phyloP scores from a whole-genome alignment of 2,888 invertebrate species.

The Pycnomerus fuliginosus region DNA sequence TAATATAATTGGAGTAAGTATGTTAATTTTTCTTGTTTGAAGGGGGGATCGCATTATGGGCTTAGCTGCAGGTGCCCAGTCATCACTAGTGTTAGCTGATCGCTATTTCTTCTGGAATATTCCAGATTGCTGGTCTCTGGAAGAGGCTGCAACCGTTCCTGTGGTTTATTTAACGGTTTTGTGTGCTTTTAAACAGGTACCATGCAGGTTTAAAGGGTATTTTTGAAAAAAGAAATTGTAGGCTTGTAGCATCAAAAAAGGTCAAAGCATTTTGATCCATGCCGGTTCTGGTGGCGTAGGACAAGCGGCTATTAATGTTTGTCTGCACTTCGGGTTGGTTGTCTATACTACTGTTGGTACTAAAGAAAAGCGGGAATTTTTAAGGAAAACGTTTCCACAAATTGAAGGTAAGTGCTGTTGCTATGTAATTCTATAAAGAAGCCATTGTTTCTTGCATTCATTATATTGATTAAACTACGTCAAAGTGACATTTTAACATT shows the following conservation, averaged over 20 bases:
- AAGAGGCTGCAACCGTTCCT: conserved; percentile 63
- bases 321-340: conserved; percentile 61
- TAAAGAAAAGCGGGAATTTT: conserved; percentile 62
- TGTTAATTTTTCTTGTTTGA: conserved; percentile 11
- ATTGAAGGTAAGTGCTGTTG: conserved; percentile 33
- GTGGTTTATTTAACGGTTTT: conserved; percentile 58
- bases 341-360: conserved; percentile 71
- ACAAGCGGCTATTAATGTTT: conserved; percentile 70
- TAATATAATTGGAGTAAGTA: background rate
- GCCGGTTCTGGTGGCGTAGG: conserved; percentile 71
- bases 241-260: conserved; percentile 25
- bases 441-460: no score
- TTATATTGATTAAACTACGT: no score
- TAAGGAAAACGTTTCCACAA: conserved; percentile 56
- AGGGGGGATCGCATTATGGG: conserved; percentile 48
- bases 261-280: conserved; percentile 54
- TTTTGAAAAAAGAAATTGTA: conserved; percentile 1
- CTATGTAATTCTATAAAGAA: no score
- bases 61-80: conserved; percentile 58
- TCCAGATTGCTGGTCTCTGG: conserved; percentile 56
- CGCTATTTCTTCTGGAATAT: conserved; percentile 53
- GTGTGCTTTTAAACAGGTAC: conserved; percentile 36
- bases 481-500: no score
- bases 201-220: conserved; percentile 49
- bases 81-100: conserved; percentile 57